Evolutionary conservation across 1,140 invertebrate species (phyloP), one percentile per base, ranked within the genome.

Genomic region (Drosophila fuyamai): DNA sequence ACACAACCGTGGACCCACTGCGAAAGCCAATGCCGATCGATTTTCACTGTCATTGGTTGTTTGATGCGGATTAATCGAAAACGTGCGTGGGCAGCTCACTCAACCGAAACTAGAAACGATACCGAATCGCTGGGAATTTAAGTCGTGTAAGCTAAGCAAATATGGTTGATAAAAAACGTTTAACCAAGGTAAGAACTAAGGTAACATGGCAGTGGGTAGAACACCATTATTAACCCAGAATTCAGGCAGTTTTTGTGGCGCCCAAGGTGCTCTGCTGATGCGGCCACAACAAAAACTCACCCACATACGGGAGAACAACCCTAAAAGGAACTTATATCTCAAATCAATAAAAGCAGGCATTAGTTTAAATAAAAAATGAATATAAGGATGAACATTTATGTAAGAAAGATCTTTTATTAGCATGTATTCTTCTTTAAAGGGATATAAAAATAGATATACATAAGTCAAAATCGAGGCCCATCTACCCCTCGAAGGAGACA

Each of bases 31-130:
- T 82, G 79, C 62, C 66, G 81, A 88, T 86, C 82, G 82, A 86
- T 86, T 86, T 85, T 79, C 63, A 86, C 61, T 81, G 75, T 79
- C 66, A 78, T 75, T 74, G 48, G 56, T 53, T 74, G 66, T 67
- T 83, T 61, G 68, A 76, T 60, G 68, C 65, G 51, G 70, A 79
- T 88, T 88, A 86, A 86, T 86, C 83, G 79, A 88, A 88, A 73
- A 86, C 74, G 73, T 77, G 74, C 74, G 74, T 77, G 74, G 61
- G 74, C 62, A 59, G 79, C 47, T 66, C 47, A 66, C 55, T 65
- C 66, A 57, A 57, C 55, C 54, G 50, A 66, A 75, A 68, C 65
- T 68, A 71, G 47, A 71, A 71, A 70, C 44, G 65, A 58, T 40
- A 38, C 67, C 66, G 38, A 70, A 56, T 35, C 65, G 43, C 50